These are phyloP conservation scores for Diabrotica balteata DNA, from an alignment of 2,888 invertebrate genomes.

Conservation along the genomic window DNA sequence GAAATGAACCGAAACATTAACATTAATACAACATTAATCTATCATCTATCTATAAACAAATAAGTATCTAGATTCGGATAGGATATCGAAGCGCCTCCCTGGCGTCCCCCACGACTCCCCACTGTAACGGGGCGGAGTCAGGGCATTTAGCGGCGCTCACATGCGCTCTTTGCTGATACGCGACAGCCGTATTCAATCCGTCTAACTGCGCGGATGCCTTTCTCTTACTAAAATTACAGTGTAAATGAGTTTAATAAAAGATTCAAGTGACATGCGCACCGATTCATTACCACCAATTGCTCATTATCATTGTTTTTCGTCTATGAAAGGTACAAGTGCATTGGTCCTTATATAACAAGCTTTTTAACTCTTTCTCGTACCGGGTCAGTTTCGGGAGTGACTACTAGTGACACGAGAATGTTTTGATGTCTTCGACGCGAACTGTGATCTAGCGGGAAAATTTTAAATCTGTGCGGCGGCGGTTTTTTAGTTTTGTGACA, in stretches of 20 bases:
- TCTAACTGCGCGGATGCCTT: conserved; percentile 55
- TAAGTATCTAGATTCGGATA: conserved; percentile 51
- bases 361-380: neutral
- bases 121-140: conserved; percentile 50
- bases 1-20: conserved; percentile 19
- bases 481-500: conserved; percentile 39
- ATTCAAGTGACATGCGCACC: conserved; percentile 47
- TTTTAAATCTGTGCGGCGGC: conserved; percentile 8
- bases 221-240: conserved; percentile 32
- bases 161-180: conserved; percentile 46
- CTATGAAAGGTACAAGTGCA: conserved; percentile 41
- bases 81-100: conserved; percentile 47
- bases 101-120: conserved; percentile 50
- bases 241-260: conserved; percentile 36
- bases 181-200: conserved; percentile 53
- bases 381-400: conserved; percentile 21
- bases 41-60: conserved; percentile 45
- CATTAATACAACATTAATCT: conserved; percentile 34
- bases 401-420: conserved; percentile 14
- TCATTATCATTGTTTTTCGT: conserved; percentile 41
- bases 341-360: conserved; percentile 34
- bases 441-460: conserved; percentile 3
- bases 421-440: conserved; percentile 1
- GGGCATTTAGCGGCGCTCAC: conserved; percentile 46
- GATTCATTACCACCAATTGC: conserved; percentile 38